phyloP scores from a whole-genome alignment of 30 jellyfish, hydroid and myxozoan species.

The Hydra vulgaris region DNA sequence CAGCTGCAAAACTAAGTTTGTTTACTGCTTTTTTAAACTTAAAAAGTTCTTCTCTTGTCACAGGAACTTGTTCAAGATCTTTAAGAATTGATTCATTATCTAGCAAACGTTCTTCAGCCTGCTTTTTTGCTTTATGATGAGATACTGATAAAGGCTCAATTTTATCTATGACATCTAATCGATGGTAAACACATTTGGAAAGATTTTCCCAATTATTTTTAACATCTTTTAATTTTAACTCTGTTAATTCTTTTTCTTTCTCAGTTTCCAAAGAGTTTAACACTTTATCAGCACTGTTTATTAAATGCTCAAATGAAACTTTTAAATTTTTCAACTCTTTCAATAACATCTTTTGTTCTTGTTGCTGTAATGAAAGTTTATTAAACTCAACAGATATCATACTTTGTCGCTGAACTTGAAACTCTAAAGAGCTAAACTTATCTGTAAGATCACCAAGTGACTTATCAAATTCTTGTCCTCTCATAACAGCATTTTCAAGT shows the following conservation, averaged over 20 bases:
- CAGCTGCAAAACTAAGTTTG: conserved; percentile 36
- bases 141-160: conserved; percentile 52
- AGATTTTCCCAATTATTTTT: conserved; percentile 44
- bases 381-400: conserved; percentile 48
- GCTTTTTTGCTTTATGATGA: conserved; percentile 24
- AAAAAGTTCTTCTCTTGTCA: conserved; percentile 27
- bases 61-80: conserved; percentile 47
- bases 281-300: conserved; percentile 38
- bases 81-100: conserved; percentile 40
- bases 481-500: conserved; percentile 48
- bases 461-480: conserved; percentile 46
- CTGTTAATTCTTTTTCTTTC: conserved; percentile 40
- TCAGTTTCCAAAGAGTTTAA: conserved; percentile 33
- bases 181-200: conserved; percentile 30
- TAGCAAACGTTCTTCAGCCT: conserved; percentile 37
- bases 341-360: conserved; percentile 39
- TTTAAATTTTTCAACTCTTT: conserved; percentile 42
- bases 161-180: conserved; percentile 40
- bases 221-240: conserved; percentile 35
- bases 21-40: conserved; percentile 10
- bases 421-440: conserved; percentile 45
- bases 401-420: conserved; percentile 43
- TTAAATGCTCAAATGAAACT: conserved; percentile 59
- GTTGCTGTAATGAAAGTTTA: conserved; percentile 43
- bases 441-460: conserved; percentile 56